Evolutionary conservation across 37 sponge, comb jelly and placozoan species (phyloP), one percentile per base, ranked within the genome.

Genomic region (Mnemiopsis leidyi): DNA sequence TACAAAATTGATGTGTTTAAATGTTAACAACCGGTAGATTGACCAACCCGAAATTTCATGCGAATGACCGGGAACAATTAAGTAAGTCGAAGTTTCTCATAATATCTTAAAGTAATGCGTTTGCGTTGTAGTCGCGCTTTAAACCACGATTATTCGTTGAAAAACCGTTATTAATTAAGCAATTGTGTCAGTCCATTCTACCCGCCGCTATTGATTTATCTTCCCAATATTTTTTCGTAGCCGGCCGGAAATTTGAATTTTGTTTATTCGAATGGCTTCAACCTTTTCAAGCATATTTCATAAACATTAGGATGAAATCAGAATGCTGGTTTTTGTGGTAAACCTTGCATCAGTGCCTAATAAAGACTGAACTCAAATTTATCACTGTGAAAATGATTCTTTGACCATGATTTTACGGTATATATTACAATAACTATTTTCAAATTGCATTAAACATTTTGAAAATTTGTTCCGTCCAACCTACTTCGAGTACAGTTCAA

Each of bases 361-460:
- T 71, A 25, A 71, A 71, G 75, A 71, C 75, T 28, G 75, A 71
- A 29, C 75, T 71, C 30, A 71, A 23, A 71, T 29, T 71, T 71
- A 71, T 71, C 75, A 20, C 68, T 67, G n/a, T n/a, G n/a, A 48
- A 48, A 48, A 48, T 48, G 61, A 48, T 48, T 48, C 61, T 48
- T 48, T 48, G 61, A 48, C 61, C 13, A 48, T 48, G 61, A 48
- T 48, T 48, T 48, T 48, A 48, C 61, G 61, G 61, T 48, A 48
- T 48, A 48, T 48, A 48, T 48, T 48, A 48, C 61, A 48, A 13
- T 48, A 48, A 48, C 61, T 48, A 13, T 48, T 48, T 48, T 48
- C 61, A 48, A 48, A 48, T 48, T 48, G 61, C 61, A 48, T 48
- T 48, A 48, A 48, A 48, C 13, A 48, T 48, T 48, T 48, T 48